Conservation (phyloP, 2,113 vertebrate genomes). For the Tringa solitaria region DNA sequence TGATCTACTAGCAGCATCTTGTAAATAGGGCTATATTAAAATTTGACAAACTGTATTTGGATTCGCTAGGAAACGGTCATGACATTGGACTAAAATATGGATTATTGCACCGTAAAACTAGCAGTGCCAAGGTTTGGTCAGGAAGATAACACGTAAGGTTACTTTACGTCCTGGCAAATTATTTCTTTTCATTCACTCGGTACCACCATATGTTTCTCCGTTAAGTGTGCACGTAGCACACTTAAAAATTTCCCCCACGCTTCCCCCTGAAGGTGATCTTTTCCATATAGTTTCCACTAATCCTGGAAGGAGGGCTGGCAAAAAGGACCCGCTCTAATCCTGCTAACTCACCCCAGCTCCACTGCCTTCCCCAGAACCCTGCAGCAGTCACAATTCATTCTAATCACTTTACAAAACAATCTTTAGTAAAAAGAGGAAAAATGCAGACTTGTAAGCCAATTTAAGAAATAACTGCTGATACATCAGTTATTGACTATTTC, state of each 20-base stretch:
- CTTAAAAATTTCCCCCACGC: not conserved
- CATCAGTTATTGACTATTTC: constrained; percentile 96
- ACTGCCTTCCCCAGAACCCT: constrained; percentile 74
- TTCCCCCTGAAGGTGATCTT: constrained; percentile 45
- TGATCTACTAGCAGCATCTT: constrained; percentile 30
- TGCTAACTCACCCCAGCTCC: constrained; percentile 68
- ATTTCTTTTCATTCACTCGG: constrained; percentile 8
- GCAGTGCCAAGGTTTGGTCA: constrained; percentile 33
- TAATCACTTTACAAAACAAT: constrained; percentile 86
- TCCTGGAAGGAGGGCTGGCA: constrained; percentile 46
- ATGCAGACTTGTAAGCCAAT: constrained; percentile 94
- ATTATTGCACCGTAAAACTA: not conserved
- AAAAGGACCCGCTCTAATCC: constrained; percentile 54
- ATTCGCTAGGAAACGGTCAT: not conserved
- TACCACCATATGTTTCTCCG: not conserved
- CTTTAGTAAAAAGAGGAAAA: constrained; percentile 81
- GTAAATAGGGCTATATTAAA: constrained; percentile 19
- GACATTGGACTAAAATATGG: constrained; percentile 32
- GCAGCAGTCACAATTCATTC: constrained; percentile 82
- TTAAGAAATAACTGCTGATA: constrained; percentile 98
- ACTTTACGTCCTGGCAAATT: not conserved
- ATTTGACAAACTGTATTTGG: not conserved
- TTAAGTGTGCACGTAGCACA: not conserved
- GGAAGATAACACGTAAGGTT: not conserved
- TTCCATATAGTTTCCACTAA: constrained; percentile 14